Evolutionary conservation across 2,888 invertebrate species (phyloP).

Genomic region (Trichopoda pennipes): DNA sequence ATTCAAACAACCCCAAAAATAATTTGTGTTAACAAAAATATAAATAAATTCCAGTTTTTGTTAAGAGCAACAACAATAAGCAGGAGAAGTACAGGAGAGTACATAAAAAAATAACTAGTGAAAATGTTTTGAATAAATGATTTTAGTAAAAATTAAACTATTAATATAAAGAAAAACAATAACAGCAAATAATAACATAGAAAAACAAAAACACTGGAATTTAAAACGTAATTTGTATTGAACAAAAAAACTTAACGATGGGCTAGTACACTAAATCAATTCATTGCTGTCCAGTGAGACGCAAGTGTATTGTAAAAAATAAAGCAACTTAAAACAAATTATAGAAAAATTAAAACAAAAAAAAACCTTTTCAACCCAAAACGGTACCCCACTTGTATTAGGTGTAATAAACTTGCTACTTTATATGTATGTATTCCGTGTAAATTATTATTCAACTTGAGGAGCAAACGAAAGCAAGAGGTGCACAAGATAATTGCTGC

Average conservation of each 20-base stretch:
- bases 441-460: neutral
- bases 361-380: neutral
- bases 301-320: slow-evolving; percentile 2
- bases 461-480: neutral
- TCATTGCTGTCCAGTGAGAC: slow-evolving; percentile 1
- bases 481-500: slow-evolving; percentile 5
- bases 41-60: slow-evolving; percentile 28
- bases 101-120: neutral
- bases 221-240: neutral
- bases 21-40: slow-evolving; percentile 17
- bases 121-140: slow-evolving; percentile 21
- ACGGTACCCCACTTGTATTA: neutral
- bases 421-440: slow-evolving; percentile 17
- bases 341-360: neutral
- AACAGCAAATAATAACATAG: neutral
- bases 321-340: neutral
- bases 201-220: neutral
- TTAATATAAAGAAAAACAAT: neutral
- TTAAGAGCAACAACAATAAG: neutral
- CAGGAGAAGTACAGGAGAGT: neutral
- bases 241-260: slow-evolving; percentile 6
- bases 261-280: neutral
- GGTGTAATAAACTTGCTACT: neutral
- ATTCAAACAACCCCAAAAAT: slow-evolving; percentile 27
- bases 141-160: slow-evolving; percentile 23